Base-by-base conservation (phyloP, 2,888 invertebrate species). In the Lochmaea crataegi region DNA sequence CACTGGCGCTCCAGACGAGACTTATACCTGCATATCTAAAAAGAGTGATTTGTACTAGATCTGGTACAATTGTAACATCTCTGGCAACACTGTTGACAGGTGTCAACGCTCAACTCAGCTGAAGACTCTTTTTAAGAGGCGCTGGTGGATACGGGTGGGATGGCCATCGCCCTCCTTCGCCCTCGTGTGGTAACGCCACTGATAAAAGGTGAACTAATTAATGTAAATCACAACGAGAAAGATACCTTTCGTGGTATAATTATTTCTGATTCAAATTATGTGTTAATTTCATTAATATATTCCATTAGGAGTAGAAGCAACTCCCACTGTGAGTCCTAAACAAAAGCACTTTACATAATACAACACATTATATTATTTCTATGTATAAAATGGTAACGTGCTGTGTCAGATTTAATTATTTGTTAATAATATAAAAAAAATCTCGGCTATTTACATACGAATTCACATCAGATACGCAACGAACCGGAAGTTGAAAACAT, bases 401-500 rank as follows among this genome's bases (percentile, higher is more conserved):
- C 58, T 60, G 58, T 32, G 58, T 26, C 14, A 14, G n/a, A 60
- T 60, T 60, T 12, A 45, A 45, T 12, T 38, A 11, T 53, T 18
- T 18, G 53, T 53, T 18, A 10, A 38, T 38, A 32, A 60, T 60
- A 26, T 38, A 57, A 22, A 61, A 61, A 61, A 38, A 16, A 61
- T 41, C 18, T 18, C 38, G n/a, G 32, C 2, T 14, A 41, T 38
- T 41, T 18, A 38, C 61, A 11, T 42, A 41, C 41, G 12, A 16
- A 61, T 53, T 53, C 42, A n/a, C 38, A n/a, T 38, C 42, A 16
- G 16, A 61, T 41, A 38, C 7, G 11, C 11, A 11, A 38, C 32
- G 14, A 32, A 58, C 61, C 38, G 61, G 61, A 61, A 61, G 61
- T 61, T 16, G 38, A 38, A 38, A 14, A 18, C 58, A 58, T 58